Percentiles rank a stretch among this genome's conserved stretches.
Conservation (phyloP, 2,113 vertebrate genomes). For the Centropus unirufus region DNA sequence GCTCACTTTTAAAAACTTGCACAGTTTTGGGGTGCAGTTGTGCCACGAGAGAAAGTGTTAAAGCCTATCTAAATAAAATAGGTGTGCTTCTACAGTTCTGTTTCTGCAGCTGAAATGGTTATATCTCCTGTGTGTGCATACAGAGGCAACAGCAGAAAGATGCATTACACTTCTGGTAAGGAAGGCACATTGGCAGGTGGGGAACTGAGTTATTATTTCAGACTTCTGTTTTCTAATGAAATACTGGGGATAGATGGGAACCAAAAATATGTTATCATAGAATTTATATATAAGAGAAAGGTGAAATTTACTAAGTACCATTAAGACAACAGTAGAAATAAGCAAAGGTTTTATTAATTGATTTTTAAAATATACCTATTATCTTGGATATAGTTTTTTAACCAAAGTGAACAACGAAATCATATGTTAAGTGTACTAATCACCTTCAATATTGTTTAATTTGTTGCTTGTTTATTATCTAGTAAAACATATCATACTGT, state of each 20-base stretch:
- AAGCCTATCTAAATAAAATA: not conserved
- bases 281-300: not conserved
- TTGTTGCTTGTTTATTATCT: not conserved
- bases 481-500: not conserved
- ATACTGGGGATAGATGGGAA: not conserved
- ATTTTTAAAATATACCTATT: not conserved
- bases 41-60: not conserved
- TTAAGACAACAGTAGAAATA: not conserved
- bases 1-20: not conserved
- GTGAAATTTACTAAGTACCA: not conserved
- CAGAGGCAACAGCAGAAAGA: not conserved
- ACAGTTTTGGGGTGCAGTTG: not conserved
- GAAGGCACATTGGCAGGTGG: fast-evolving
- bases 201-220: not conserved
- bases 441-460: not conserved
- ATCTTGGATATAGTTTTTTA: not conserved
- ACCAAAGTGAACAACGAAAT: not conserved
- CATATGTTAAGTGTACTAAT: not conserved
- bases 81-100: not conserved
- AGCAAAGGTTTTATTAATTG: conserved; percentile 8
- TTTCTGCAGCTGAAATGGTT: not conserved
- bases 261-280: not conserved
- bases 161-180: not conserved
- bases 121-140: not conserved
- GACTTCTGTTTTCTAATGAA: not conserved